Conservation (phyloP, 2,113 vertebrate species). For the Oryzias celebensis region DNA sequence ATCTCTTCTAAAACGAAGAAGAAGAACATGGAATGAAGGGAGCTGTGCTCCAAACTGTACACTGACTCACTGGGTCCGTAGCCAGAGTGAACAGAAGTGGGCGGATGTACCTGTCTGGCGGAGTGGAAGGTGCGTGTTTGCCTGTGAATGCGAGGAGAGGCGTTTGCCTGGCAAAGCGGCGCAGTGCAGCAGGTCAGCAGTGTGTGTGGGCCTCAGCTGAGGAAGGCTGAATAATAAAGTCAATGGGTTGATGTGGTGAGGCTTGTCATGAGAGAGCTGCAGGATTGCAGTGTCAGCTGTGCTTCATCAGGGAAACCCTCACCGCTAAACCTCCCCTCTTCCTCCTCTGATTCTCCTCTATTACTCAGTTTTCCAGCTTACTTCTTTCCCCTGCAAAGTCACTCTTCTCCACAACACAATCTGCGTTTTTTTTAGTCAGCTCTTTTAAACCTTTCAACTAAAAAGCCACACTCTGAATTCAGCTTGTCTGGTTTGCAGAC, state of each 20-base stretch:
- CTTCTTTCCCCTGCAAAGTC: slow-evolving; percentile 11
- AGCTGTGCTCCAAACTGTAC: too few relatives aligned
- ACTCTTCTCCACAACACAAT: slow-evolving; percentile 18
- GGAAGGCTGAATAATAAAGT: slow-evolving; percentile 52
- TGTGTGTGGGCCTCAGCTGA: slow-evolving; percentile 45
- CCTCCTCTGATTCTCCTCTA: slow-evolving; percentile 11
- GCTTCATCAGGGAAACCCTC: slow-evolving; percentile 61
- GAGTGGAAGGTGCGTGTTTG: neutral
- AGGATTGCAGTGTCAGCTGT: slow-evolving; percentile 59
- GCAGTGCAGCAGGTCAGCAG: slow-evolving; percentile 48
- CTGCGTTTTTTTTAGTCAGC: slow-evolving; percentile 8
- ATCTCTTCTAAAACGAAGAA: too few relatives aligned
- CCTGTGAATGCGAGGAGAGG: slow-evolving; percentile 23
- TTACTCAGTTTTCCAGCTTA: slow-evolving; percentile 8
- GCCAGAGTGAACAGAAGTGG: too few relatives aligned
- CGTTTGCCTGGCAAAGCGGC: slow-evolving; percentile 1
- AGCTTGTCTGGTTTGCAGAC: too few relatives aligned
- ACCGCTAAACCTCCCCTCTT: slow-evolving; percentile 40
- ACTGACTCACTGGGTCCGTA: too few relatives aligned
- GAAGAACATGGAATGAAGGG: too few relatives aligned
- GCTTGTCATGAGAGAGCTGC: slow-evolving; percentile 53
- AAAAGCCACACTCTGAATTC: too few relatives aligned
- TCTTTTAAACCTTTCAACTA: too few relatives aligned
- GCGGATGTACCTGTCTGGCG: too few relatives aligned
- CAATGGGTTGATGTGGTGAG: slow-evolving; percentile 59